phyloP scores from a whole-genome alignment of 2,797 vertebrate species.

The Ciconia nigra region DNA sequence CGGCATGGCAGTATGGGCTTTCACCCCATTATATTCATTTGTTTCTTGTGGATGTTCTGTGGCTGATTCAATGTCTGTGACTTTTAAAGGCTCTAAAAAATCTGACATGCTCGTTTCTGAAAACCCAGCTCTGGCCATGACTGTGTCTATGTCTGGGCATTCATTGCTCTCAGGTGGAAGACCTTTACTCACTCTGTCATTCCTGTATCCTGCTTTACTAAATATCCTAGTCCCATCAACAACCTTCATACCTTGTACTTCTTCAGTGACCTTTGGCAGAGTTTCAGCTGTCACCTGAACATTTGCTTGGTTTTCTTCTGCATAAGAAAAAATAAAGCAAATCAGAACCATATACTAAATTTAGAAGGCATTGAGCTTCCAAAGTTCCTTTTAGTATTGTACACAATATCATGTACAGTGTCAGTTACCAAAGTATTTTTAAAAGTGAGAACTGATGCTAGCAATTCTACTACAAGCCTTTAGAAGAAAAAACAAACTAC shows the following conservation, averaged over 20 bases:
- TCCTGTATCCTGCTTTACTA: slow-evolving; percentile 53
- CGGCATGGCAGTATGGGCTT: neutral
- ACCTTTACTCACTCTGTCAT: slow-evolving; percentile 47
- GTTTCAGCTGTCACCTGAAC: slow-evolving; percentile 62
- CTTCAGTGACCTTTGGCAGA: slow-evolving; percentile 51
- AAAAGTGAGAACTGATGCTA: neutral
- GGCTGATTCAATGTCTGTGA: slow-evolving; percentile 6
- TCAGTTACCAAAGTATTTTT: neutral
- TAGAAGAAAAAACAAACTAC: neutral
- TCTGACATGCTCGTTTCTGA: slow-evolving; percentile 48
- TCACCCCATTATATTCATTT: slow-evolving; percentile 14
- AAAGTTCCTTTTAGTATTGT: neutral
- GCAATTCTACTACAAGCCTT: neutral
- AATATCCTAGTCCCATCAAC: slow-evolving; percentile 58
- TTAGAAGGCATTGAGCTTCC: neutral
- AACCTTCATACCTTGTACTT: slow-evolving; percentile 73
- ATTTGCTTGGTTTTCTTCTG: slow-evolving; percentile 67
- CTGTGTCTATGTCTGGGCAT: slow-evolving; percentile 18
- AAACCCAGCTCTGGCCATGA: slow-evolving; percentile 41
- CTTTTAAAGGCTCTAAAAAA: slow-evolving; percentile 45
- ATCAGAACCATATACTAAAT: slow-evolving; percentile 11
- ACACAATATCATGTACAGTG: neutral
- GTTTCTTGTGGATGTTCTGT: slow-evolving; percentile 21
- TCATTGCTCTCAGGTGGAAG: slow-evolving; percentile 20
- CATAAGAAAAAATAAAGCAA: slow-evolving; percentile 14